Evolutionary conservation across 2,888 invertebrate genomes (phyloP).

Genomic region (Drosophila atroscutellata): DNA sequence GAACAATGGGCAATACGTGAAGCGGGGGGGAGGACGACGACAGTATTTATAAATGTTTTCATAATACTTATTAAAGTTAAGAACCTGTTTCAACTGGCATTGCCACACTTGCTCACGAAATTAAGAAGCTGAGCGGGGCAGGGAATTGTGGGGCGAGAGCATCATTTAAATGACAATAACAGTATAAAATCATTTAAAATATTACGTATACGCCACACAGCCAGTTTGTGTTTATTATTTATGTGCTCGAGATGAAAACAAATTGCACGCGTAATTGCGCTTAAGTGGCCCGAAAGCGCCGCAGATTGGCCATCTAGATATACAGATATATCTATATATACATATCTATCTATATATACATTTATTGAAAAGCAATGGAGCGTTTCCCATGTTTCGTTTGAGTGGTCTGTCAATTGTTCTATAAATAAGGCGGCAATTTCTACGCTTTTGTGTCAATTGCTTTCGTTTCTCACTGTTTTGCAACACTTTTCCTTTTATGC

Average conservation of each 20-base stretch:
- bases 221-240: conserved; percentile 49
- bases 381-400: conserved; percentile 46
- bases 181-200: conserved; percentile 73
- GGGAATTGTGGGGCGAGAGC: not conserved
- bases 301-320: conserved; percentile 5
- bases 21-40: not conserved
- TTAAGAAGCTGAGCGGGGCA: not conserved
- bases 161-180: conserved; percentile 70
- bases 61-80: conserved; percentile 66
- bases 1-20: conserved; percentile 9
- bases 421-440: conserved; percentile 63
- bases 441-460: conserved; percentile 59
- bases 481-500: conserved; percentile 15
- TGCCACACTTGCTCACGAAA: conserved; percentile 29
- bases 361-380: conserved; percentile 65
- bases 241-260: conserved; percentile 68
- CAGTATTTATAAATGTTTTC: conserved; percentile 58
- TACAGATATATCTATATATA: not conserved
- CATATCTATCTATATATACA: conserved; percentile 12
- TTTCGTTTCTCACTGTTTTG: conserved; percentile 43
- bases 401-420: conserved; percentile 73
- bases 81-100: conserved; percentile 59
- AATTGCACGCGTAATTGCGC: conserved; percentile 75
- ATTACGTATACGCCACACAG: conserved; percentile 67
- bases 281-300: conserved; percentile 67